Percentiles rank a stretch among this genome's conserved stretches.
These are phyloP conservation scores for Plecotus auritus DNA, from an alignment of 2,113 vertebrate species.

Conservation along the genomic window DNA sequence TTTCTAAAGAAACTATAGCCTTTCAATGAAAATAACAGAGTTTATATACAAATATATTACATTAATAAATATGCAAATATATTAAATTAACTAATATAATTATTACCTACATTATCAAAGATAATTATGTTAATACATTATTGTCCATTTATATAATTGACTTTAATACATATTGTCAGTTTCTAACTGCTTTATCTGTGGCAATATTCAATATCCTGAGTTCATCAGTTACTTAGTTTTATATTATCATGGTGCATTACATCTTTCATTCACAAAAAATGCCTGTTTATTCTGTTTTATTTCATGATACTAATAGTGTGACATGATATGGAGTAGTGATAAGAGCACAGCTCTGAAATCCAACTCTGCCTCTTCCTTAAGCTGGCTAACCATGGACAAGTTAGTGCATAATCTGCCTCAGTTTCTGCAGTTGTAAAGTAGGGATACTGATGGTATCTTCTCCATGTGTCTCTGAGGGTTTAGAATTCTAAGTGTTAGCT, in stretches of 20 bases:
- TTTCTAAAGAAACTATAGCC: neutral
- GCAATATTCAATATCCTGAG: neutral
- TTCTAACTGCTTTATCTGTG: neutral
- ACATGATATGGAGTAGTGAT: neutral
- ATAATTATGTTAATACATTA: neutral
- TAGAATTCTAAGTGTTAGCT: neutral
- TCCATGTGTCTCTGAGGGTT: neutral
- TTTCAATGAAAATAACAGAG: neutral
- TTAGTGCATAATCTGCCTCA: neutral
- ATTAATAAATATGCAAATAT: neutral
- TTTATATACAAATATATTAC: neutral
- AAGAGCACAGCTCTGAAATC: neutral
- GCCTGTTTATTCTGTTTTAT: neutral
- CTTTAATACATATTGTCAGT: neutral
- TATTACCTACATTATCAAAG: neutral
- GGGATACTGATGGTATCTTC: fast-evolving
- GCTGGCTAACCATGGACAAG: neutral
- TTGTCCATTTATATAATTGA: neutral
- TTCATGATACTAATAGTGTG: neutral
- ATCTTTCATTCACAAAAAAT: neutral
- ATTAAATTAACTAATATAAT: neutral
- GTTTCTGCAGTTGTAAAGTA: neutral
- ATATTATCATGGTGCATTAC: neutral
- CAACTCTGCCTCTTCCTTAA: neutral
- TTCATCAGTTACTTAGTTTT: neutral